Conservation (phyloP, 1,140 invertebrate genomes). For the Lasioglossum albipes region DNA sequence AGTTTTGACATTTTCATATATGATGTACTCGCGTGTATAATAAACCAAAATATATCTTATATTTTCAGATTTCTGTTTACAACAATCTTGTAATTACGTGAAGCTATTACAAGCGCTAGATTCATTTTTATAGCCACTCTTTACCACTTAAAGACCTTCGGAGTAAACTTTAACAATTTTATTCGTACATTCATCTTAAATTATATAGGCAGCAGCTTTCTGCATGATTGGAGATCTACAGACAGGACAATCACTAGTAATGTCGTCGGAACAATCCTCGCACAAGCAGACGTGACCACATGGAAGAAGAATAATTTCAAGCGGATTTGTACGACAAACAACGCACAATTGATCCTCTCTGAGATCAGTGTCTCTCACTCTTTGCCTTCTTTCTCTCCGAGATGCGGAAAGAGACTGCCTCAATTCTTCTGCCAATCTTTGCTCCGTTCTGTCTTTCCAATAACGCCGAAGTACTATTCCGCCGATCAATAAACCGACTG, state of each 20-base stretch:
- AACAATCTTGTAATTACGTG: background rate
- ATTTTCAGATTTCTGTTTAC: background rate
- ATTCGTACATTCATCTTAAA: conserved; percentile 16
- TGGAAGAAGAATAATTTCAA: conserved; percentile 89
- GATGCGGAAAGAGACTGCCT: conserved; percentile 83
- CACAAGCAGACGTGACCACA: conserved; percentile 92
- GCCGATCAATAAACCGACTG: conserved; percentile 84
- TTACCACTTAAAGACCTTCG: background rate
- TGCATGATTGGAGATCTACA: conserved; percentile 85
- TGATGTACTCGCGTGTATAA: conserved; percentile 9
- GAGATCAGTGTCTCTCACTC: conserved; percentile 83
- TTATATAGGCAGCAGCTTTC: conserved; percentile 86
- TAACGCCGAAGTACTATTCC: conserved; percentile 84
- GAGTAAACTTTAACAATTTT: background rate
- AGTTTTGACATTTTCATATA: conserved; percentile 52
- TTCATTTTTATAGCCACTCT: background rate
- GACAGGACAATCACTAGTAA: conserved; percentile 85
- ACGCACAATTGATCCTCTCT: conserved; percentile 86
- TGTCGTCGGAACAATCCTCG: conserved; percentile 88
- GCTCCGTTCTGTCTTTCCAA: conserved; percentile 81
- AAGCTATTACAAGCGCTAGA: background rate
- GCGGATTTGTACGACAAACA: conserved; percentile 88
- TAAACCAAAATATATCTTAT: conserved; percentile 17
- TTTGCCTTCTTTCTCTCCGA: conserved; percentile 83
- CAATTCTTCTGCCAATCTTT: conserved; percentile 81